phyloP scores from a whole-genome alignment of 1,140 invertebrate genomes.

The Drosophila subobscura region DNA sequence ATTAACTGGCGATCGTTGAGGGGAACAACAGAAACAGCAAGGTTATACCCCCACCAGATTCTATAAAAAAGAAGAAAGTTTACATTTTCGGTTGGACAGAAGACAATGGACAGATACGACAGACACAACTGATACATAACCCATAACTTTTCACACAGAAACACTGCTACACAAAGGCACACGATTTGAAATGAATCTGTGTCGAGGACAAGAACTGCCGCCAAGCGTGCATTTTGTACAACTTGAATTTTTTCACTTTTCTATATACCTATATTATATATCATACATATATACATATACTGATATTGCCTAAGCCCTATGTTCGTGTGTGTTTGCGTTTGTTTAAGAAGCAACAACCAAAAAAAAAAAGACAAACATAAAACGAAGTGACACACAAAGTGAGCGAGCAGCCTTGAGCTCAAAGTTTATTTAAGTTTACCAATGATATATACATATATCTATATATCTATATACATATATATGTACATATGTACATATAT shows the following conservation, averaged over 20 bases:
- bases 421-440: conserved; percentile 54
- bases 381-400: conserved; percentile 45
- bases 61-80: background rate
- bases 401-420: conserved; percentile 53
- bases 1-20: conserved; percentile 24
- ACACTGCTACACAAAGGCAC: conserved; percentile 15
- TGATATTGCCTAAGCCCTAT: conserved; percentile 63
- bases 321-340: conserved; percentile 72
- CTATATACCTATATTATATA: conserved; percentile 48
- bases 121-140: background rate
- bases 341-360: conserved; percentile 64
- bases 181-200: conserved; percentile 41
- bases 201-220: conserved; percentile 47
- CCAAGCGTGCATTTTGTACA: conserved; percentile 59
- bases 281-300: conserved; percentile 41
- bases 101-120: conserved; percentile 19
- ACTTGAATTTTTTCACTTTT: conserved; percentile 53
- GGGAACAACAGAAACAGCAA: background rate
- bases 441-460: conserved; percentile 17
- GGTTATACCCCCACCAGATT: background rate
- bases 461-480: conserved; percentile 45
- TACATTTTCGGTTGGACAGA: conserved; percentile 18
- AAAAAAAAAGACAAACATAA: conserved; percentile 41
- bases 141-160: conserved; percentile 4
- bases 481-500: conserved; percentile 15